These are phyloP conservation scores for Enteromius treurensis DNA, from an alignment of 2,797 vertebrate genomes.

Conservation along the genomic window DNA sequence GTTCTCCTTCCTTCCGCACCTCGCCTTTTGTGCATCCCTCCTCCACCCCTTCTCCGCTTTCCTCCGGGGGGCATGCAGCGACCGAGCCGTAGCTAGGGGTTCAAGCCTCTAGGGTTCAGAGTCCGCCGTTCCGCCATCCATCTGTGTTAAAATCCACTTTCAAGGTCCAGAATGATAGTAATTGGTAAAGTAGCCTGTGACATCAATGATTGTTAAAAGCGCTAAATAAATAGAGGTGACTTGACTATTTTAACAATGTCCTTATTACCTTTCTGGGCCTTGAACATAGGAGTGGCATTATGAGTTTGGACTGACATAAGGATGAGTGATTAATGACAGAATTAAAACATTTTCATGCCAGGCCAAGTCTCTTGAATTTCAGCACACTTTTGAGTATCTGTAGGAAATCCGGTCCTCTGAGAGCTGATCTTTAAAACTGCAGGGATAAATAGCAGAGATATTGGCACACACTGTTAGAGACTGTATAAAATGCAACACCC, in stretches of 20 bases:
- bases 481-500: conserved; percentile 17
- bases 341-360: neutral
- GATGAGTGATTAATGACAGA: neutral
- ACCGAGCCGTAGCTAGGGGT: too few species aligned
- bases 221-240: too few species aligned
- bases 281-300: neutral
- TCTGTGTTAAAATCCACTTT: neutral
- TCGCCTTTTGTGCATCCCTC: too few species aligned
- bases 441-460: conserved; percentile 28
- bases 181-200: neutral
- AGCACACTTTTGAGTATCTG: conserved; percentile 4
- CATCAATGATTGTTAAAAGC: neutral
- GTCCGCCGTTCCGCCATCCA: too few species aligned
- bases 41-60: too few species aligned
- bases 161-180: neutral
- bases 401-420: conserved; percentile 12
- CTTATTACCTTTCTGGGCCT: neutral
- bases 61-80: too few species aligned
- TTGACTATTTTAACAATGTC: neutral
- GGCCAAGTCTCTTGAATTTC: conserved; percentile 3
- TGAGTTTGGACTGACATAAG: neutral
- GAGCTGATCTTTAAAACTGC: conserved; percentile 11
- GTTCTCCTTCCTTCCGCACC: too few species aligned
- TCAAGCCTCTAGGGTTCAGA: too few species aligned
- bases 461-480: conserved; percentile 37